Conservation (phyloP, 2,888 invertebrate species). For the Epirrita christyi region DNA sequence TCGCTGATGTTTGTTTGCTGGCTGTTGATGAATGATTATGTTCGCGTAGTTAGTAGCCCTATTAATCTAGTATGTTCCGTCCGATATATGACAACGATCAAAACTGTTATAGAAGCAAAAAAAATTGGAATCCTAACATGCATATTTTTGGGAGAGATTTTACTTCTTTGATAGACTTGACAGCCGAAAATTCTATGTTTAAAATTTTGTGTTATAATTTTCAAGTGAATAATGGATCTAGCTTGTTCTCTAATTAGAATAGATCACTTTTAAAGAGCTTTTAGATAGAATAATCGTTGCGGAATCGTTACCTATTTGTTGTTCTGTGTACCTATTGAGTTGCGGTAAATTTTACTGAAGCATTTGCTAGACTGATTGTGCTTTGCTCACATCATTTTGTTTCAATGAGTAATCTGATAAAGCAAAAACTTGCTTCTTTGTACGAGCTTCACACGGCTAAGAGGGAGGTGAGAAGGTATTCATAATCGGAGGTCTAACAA, state of each 20-base stretch:
- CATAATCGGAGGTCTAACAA: conserved; percentile 65
- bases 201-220: no score
- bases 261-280: not conserved
- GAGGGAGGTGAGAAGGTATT: conserved; percentile 65
- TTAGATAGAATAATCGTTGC: conserved; percentile 9
- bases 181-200: no score
- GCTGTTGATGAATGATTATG: conserved; percentile 26
- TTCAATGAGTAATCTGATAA: conserved; percentile 62
- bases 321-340: conserved; percentile 20
- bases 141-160: not conserved
- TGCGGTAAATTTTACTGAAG: conserved; percentile 27
- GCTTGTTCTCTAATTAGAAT: no score
- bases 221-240: no score
- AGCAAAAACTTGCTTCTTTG: conserved; percentile 59
- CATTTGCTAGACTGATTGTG: conserved; percentile 26
- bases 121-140: not conserved
- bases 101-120: not conserved
- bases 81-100: conserved; percentile 1
- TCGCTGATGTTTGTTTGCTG: conserved; percentile 22
- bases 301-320: conserved; percentile 13
- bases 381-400: conserved; percentile 53
- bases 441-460: conserved; percentile 66
- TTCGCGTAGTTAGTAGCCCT: conserved; percentile 19
- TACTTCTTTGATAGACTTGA: not conserved
- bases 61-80: conserved; percentile 8